Evolutionary conservation across 2,888 invertebrate genomes (phyloP), one percentile per base, ranked within the genome.

Genomic region (Rhodophaea formosa): DNA sequence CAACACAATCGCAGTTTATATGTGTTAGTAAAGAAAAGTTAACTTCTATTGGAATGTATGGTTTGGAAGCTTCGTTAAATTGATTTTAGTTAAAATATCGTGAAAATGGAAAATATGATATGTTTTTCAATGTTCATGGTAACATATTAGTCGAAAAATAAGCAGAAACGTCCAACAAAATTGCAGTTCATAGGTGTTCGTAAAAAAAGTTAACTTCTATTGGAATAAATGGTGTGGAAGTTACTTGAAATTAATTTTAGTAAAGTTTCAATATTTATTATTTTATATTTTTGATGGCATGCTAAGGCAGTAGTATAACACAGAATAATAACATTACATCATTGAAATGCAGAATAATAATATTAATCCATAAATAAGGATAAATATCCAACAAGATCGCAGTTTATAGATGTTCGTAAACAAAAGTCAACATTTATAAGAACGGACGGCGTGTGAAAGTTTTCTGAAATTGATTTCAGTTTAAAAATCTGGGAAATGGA

Each of bases 11-110:
- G 75, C 76, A 80, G 77, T 86, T 86, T 86, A 82, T 85, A 77
- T 77, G 77, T 76, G 74, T 72, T 73, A 58, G 65, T 62, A 61
- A 72, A 78, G 71, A 70, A 72, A 80, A 77, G 77, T 81, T 79
- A 74, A 80, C 73, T 77, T 77, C 80, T 73, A 88, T 86, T 84
- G 80, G 79, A 82, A 84, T 72, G 74, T 82, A 86, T 77, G 79
- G 77, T 70, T 69, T 23, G 23, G 23, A 23, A 23, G 35, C 74
- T 77, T 75, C 79, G 74, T 39, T 23, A 3, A 23, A 23, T 23
- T 2, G 23, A 23, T 23, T 23, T 3, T 3, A 23, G 23, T 23
- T 23, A 3, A 23, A n/a, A n/a, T n/a, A n/a, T n/a, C n/a, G n/a
- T n/a, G n/a, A n/a, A n/a, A n/a, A n/a, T n/a, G n/a, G n/a, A n/a